Evolutionary conservation across 2,888 invertebrate species (phyloP), one percentile per base, ranked within the genome.

Genomic region (Drosophila parthenogenetica): DNA sequence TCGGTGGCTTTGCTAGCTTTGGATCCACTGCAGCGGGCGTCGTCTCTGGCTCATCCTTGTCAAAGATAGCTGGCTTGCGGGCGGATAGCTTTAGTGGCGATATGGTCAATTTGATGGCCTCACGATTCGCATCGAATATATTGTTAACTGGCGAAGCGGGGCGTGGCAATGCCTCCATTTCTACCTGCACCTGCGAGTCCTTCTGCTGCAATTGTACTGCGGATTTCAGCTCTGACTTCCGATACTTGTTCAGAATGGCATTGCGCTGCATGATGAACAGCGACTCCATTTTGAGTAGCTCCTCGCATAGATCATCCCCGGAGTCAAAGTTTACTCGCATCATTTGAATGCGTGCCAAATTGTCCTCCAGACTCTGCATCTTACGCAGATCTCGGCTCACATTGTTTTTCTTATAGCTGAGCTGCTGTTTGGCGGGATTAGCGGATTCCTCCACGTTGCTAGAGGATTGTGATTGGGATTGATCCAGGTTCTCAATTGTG

Each of bases 281-380:
- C 14, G 88, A 90, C 35, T 91, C 91, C 91, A 91, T 91, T 73
- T 91, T 91, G 1, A 89, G 79, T 32, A 91, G 69, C 60, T 91
- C 91, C 43, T 91, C 91, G 58, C 90, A 89, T 2, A 91, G 90
- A 69, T 91, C 91, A 72, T 91, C 91, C 0, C 89, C 90, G 0
- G 91, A 89, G 65, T 91, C 91, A 51, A 90, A 92, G 54, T 90
- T 91, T 8, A 90, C 90, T 1, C 92, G 87, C 91, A 91, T 91
- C 88, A 88, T 90, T 70, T 91, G 91, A 60, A 91, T 91, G 50
- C 91, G 90, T 2, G 90, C 84, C 11, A 91, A 70, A 63, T 91
- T 91, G 17, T 90, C 91, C 43, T 91, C 92, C 0, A 91, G 74
- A 32, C 80, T 90, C 57, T 91, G 90, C 0, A 91, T 81, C 54